These are phyloP conservation scores for Villa cingulata DNA, from an alignment of 2,888 invertebrate genomes.

Conservation along the genomic window DNA sequence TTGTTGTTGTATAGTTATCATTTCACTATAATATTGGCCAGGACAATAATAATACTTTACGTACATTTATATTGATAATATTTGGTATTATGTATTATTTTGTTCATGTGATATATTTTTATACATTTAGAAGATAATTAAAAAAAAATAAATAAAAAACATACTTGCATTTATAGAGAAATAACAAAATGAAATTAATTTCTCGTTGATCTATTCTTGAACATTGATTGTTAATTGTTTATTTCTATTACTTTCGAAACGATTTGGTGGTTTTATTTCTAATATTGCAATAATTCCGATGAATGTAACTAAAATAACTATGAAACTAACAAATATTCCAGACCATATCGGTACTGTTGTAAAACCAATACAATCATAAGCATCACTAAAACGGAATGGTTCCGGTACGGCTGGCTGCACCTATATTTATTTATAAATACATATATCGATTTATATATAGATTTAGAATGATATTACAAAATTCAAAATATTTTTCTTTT, in stretches of 20 bases:
- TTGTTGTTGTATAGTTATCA: no score
- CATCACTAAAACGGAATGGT: slow-evolving; percentile 46
- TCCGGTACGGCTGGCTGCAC: slow-evolving; percentile 36
- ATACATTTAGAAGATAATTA: no score
- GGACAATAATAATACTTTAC: no score
- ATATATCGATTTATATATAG: neutral
- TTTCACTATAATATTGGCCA: no score
- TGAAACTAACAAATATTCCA: slow-evolving; percentile 64
- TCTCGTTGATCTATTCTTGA: slow-evolving; percentile 45
- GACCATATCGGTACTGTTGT: slow-evolving; percentile 88
- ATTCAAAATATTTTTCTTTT: no score
- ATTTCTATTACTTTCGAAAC: slow-evolving; percentile 91
- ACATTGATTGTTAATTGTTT: slow-evolving; percentile 77
- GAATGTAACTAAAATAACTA: slow-evolving; percentile 62
- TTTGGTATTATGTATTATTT: no score
- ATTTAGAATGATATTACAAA: no score
- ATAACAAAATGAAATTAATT: neutral
- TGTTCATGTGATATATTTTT: no score
- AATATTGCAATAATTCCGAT: slow-evolving; percentile 77
- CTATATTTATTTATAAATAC: slow-evolving; percentile 21
- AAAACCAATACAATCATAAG: slow-evolving; percentile 83
- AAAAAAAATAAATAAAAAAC: no score
- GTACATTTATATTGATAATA: no score
- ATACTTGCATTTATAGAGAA: no score
- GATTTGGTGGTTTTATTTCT: slow-evolving; percentile 90